Base-by-base conservation (phyloP, 2,113 vertebrate species). In the Scartelaos histophorus region DNA sequence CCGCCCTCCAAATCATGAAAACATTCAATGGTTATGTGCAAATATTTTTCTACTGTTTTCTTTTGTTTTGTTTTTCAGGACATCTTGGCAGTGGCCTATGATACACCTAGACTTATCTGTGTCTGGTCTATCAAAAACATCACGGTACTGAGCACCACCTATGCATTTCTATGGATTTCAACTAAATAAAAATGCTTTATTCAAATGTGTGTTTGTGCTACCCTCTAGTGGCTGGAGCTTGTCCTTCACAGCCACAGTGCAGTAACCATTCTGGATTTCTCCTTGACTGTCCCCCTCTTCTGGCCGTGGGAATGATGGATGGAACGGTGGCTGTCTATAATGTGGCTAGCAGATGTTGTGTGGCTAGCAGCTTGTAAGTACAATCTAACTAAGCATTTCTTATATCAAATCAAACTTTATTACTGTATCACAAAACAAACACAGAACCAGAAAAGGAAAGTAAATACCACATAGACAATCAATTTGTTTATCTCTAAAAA, bases 121-220 rank as follows among this genome's bases (percentile, higher is more conserved):
- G 95, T 96, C 64, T 99, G 97, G 97, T 97, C 96, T 7, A 71
- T 97, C 80, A 98, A 97, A 89, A 98, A 97, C 77, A 93, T 93
- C 16, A 92, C 49, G 90, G 97, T 98, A 78, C 6, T 7, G 70
- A 25, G 47, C n/a, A 12, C 10, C n/a, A 17, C 9, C 13, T 1
- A 21, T 24, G 46, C 16, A 46, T 62, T 71, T 10, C 13, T 1
- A 21, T 24, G 46, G 15, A 46, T 62, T 71, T 10, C 19, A 43
- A n/a, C 9, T 3, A 60, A 12, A 7, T 16, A 19, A 24, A 21
- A 38, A 45, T 67, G 38, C 29, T 3, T 10, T 12, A 12, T 19
- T 3, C 25, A 2, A 47, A 16, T 17, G 3, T 29, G 64, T 3
- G 7, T 3, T 13, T 74, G 71, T 47, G 45, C 13, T 34, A 0